Evolutionary conservation across 92 coral and sea anemone species (phyloP).

Genomic region (Parazoanthus darwini): DNA sequence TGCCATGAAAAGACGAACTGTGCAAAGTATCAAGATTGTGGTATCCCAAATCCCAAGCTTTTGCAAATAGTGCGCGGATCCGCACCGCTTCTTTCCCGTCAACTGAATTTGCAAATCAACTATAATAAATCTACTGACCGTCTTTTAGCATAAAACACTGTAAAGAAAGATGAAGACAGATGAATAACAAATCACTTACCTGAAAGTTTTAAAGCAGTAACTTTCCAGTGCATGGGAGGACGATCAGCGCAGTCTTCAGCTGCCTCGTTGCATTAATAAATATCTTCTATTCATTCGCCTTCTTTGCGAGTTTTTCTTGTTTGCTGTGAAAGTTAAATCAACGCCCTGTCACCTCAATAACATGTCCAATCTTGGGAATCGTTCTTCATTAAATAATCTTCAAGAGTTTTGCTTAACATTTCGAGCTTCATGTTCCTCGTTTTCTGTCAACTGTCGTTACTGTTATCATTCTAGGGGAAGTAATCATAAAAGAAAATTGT

Average conservation of each 20-base stretch:
- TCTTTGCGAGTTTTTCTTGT: not conserved
- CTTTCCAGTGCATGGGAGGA: not conserved
- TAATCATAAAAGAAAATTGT: not conserved
- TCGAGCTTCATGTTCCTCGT: not conserved
- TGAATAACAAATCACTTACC: not conserved
- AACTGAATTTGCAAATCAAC: too few species aligned
- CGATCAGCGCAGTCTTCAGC: not conserved
- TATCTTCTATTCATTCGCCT: not conserved
- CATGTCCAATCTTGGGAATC: not conserved
- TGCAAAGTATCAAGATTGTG: not conserved
- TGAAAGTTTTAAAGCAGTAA: not conserved
- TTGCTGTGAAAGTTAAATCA: not conserved
- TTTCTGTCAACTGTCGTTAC: not conserved
- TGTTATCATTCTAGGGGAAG: conserved; percentile 3
- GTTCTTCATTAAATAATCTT: not conserved
- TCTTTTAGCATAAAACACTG: not conserved
- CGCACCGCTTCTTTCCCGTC: too few species aligned
- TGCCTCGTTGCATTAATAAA: too few species aligned
- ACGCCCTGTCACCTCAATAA: not conserved
- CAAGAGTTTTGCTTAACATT: not conserved
- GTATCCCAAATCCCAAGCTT: too few species aligned
- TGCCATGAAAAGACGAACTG: not conserved
- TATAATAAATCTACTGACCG: not conserved
- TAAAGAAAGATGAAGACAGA: not conserved
- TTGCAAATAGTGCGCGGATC: too few species aligned